Evolutionary conservation across 2,888 invertebrate genomes (phyloP).

Genomic region (Steromphala cineraria): DNA sequence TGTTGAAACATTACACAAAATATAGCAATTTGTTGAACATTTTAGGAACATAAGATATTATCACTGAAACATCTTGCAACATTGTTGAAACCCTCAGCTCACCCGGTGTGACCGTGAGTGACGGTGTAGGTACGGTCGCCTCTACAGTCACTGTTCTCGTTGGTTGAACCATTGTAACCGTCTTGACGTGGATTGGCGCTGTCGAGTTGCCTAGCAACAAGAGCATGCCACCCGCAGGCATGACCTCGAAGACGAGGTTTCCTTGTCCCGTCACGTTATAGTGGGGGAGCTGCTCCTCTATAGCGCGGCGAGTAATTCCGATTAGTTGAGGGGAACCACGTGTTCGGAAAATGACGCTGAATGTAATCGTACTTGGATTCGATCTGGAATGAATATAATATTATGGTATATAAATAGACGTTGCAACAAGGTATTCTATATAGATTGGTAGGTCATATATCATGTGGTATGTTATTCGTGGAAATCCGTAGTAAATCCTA

Average conservation of each 20-base stretch:
- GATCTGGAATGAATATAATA: conserved; percentile 13
- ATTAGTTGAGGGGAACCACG: conserved; percentile 7
- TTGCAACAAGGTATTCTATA: too few relatives aligned
- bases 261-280: conserved; percentile 5
- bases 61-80: too few relatives aligned
- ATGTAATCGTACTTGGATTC: background rate
- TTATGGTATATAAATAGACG: too few relatives aligned
- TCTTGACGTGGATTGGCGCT: conserved; percentile 4
- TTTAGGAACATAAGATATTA: too few relatives aligned
- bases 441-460: too few relatives aligned
- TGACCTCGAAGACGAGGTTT: conserved; percentile 11
- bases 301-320: conserved; percentile 2
- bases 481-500: too few relatives aligned
- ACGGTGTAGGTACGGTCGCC: background rate
- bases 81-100: background rate
- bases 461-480: too few relatives aligned
- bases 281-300: conserved; percentile 29
- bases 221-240: conserved; percentile 29
- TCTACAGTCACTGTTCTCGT: background rate
- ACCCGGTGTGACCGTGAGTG: background rate
- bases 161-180: background rate
- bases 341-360: conserved; percentile 28
- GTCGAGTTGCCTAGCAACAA: conserved; percentile 27
- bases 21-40: too few relatives aligned
- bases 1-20: too few relatives aligned